Evolutionary conservation across 2,113 vertebrate species (phyloP), one percentile per base, ranked within the genome.

Genomic region (Clarias magur): DNA sequence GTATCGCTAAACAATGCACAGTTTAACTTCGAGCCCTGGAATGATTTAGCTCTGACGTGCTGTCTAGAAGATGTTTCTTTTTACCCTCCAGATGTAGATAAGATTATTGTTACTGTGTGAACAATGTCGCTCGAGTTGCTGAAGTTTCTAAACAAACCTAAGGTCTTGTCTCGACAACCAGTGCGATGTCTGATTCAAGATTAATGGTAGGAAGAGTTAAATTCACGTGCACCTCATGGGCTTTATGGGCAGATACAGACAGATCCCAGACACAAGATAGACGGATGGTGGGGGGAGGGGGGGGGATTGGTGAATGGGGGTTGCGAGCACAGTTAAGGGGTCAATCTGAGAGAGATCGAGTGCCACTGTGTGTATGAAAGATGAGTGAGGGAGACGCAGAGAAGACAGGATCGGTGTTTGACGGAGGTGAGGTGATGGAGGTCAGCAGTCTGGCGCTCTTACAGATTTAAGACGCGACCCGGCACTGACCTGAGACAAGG

Each of bases 181-280:
- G 60, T 57, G 90, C 86, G 78, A 91, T 93, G 93, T 91, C 93
- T 95, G 94, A 94, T 91, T 93, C 89, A 13, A 84, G 90, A 94
- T 95, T 94, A 94, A 94, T 93, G 93, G 92, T 94, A 90, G 92
- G 92, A 93, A 92, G 92, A 92, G 93, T 48, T 48, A 48, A 7
- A 93, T 85, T 93, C 92, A 89, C 81, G 83, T 91, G 90, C 83
- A 89, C 92, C 93, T 93, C 10, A 57, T 82, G 68, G 54, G 72
- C 85, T 94, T 95, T 93, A 94, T 87, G 91, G 89, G 89, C 88
- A 85, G 4, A 81, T 89, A 90, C 90, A 92, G 93, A 92, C 92
- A 91, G 92, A 94, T 93, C 93, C 92, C 93, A 92, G 88, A n/a
- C 60, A 56, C 34, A 80, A 93, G 90, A 88, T 25, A 88, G 86